A percentile compares a stretch with the other conserved stretches of the same genome.
Evolutionary conservation across 2,113 vertebrate genomes (phyloP).

Genomic region (Miniopterus natalensis): DNA sequence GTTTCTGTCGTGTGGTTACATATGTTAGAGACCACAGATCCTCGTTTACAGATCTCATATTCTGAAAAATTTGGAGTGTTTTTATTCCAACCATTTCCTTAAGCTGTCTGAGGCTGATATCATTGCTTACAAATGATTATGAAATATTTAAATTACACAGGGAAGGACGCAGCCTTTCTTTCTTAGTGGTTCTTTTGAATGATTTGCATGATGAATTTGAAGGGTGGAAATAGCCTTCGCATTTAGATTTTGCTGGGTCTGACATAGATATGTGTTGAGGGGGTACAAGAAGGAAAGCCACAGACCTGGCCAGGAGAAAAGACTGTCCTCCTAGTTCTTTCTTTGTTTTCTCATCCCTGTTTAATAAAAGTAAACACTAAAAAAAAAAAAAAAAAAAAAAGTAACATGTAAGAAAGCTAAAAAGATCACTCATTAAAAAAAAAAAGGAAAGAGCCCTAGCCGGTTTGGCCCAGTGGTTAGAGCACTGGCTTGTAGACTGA

Average conservation of each 20-base stretch:
- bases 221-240: not conserved
- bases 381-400: not conserved
- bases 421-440: not conserved
- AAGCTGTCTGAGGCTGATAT: constrained; percentile 1
- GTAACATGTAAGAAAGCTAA: constrained; percentile 47
- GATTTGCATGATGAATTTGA: not conserved
- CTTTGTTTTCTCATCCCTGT: not conserved
- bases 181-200: constrained; percentile 39
- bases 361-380: constrained; percentile 51
- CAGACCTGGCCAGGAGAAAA: not conserved
- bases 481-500: too few relatives aligned
- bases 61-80: not conserved
- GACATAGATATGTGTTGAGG: not conserved
- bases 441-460: too few relatives aligned
- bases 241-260: not conserved
- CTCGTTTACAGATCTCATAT: not conserved
- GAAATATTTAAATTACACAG: constrained; percentile 55
- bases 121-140: constrained; percentile 42
- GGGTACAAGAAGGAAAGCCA: not conserved
- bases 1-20: constrained; percentile 26
- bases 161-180: not conserved
- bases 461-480: too few relatives aligned
- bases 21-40: constrained; percentile 6
- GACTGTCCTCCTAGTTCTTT: not conserved
- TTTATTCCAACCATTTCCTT: constrained; percentile 23